These are phyloP conservation scores for Boloria selene DNA, from an alignment of 2,888 invertebrate species.

Conservation along the genomic window DNA sequence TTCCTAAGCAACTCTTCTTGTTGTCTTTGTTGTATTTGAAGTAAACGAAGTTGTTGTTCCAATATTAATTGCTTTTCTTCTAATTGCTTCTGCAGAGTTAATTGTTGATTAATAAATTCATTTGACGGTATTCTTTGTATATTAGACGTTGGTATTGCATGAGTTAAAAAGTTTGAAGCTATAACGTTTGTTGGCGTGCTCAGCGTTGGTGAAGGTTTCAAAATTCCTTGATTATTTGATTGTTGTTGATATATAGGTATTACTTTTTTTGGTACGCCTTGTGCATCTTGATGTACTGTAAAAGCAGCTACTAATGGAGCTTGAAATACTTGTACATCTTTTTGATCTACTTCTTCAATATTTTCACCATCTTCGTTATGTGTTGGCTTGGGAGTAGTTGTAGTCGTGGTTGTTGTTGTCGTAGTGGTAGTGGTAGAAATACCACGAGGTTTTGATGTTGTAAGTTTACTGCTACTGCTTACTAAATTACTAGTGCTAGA, in stretches of 20 bases:
- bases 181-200: constrained; percentile 40
- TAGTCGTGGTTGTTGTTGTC: constrained; percentile 79
- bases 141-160: constrained; percentile 46
- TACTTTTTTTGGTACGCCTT: constrained; percentile 89
- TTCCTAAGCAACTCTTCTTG: constrained; percentile 86
- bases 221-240: constrained; percentile 51
- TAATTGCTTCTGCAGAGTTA: constrained; percentile 72
- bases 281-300: constrained; percentile 91
- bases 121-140: constrained; percentile 47
- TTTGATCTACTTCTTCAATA: constrained; percentile 85
- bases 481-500: constrained; percentile 35
- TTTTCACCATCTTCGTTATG: constrained; percentile 86
- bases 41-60: constrained; percentile 86
- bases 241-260: constrained; percentile 86
- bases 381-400: constrained; percentile 85
- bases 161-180: constrained; percentile 40
- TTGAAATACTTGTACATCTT: constrained; percentile 89
- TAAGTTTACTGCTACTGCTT: constrained; percentile 48
- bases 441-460: constrained; percentile 41
- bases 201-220: constrained; percentile 47
- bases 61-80: constrained; percentile 86
- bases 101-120: constrained; percentile 66
- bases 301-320: constrained; percentile 93
- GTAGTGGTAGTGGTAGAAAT: constrained; percentile 49
- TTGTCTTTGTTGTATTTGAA: constrained; percentile 86